Conservation (phyloP, 2,888 invertebrate species). For the Erpobdella octoculata region DNA sequence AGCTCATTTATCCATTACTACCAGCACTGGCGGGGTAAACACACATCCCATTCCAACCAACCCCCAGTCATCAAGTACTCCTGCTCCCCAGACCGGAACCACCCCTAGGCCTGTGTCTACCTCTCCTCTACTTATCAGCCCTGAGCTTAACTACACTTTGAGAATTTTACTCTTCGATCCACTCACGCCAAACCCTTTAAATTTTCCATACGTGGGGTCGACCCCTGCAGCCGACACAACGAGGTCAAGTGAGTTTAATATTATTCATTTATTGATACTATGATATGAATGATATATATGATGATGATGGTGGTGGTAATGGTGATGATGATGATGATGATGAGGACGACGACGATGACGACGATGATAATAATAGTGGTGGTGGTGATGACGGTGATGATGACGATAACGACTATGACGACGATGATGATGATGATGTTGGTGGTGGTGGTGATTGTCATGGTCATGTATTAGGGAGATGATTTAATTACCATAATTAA, state of each 20-base stretch:
- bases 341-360: neutral
- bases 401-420: neutral
- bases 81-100: neutral
- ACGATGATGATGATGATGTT: neutral
- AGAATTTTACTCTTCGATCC: conserved; percentile 48
- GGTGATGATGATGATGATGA: neutral
- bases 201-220: conserved; percentile 32
- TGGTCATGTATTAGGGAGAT: too few species aligned
- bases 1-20: too few species aligned
- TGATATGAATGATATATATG: too few species aligned
- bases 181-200: conserved; percentile 46
- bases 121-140: conserved; percentile 29
- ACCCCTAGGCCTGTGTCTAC: neutral
- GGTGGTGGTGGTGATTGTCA: neutral
- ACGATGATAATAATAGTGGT: neutral
- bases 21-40: too few species aligned
- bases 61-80: too few species aligned
- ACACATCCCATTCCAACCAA: too few species aligned
- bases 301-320: conserved; percentile 7
- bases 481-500: too few species aligned
- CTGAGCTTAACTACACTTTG: conserved; percentile 50
- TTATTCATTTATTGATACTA: too few species aligned
- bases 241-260: conserved; percentile 1
- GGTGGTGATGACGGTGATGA: neutral
- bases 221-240: conserved; percentile 3